These are phyloP conservation scores for Trichonephila clavata DNA, from an alignment of 1,140 invertebrate genomes.

Conservation along the genomic window DNA sequence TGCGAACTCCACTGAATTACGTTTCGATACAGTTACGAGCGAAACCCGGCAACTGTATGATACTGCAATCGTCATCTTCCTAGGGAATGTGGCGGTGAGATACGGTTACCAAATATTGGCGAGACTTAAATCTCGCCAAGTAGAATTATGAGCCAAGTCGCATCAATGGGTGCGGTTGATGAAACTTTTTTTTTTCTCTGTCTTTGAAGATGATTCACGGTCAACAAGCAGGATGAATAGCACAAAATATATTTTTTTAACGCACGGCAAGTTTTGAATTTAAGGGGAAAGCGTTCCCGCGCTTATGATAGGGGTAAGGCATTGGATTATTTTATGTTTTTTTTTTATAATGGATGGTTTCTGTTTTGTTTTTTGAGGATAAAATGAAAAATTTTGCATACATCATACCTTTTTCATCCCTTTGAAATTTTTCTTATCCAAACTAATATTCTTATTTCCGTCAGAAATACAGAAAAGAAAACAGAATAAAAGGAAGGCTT, in stretches of 20 bases:
- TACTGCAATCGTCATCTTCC: conserved; percentile 65
- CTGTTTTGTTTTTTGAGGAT: not conserved
- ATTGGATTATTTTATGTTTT: not conserved
- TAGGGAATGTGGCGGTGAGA: conserved; percentile 45
- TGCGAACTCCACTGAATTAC: not conserved
- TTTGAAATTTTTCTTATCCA: no score
- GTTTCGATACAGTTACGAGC: not conserved
- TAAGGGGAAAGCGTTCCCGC: not conserved
- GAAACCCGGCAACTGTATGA: conserved; percentile 65
- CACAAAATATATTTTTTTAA: not conserved
- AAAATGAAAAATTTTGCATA: no score
- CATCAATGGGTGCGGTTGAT: conserved; percentile 61
- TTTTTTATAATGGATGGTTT: not conserved
- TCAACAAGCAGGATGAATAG: conserved; percentile 36
- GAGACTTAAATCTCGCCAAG: not conserved
- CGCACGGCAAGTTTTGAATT: conserved; percentile 7
- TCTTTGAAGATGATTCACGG: conserved; percentile 56
- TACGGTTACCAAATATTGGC: conserved; percentile 63
- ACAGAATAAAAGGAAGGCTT: no score
- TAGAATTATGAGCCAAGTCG: not conserved
- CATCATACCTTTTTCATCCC: no score
- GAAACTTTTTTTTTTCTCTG: conserved; percentile 29
- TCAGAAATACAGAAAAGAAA: no score
- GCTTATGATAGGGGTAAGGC: not conserved
- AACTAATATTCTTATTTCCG: no score